Conservation (phyloP, 2,888 invertebrate genomes). For the Mythimna loreyi region DNA sequence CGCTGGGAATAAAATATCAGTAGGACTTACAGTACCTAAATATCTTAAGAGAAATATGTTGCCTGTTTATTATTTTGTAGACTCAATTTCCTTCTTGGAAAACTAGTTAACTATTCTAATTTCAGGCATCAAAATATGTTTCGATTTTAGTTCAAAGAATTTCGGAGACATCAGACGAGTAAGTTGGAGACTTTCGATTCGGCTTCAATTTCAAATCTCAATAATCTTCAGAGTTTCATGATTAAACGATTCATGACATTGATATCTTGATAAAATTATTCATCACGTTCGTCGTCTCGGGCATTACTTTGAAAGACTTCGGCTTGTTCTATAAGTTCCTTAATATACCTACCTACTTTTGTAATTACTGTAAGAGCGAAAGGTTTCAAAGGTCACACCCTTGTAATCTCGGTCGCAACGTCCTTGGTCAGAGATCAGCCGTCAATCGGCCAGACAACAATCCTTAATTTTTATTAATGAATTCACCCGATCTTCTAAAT, state of each 20-base stretch:
- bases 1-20: not conserved
- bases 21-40: not conserved
- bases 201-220: constrained; percentile 41
- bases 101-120: constrained; percentile 27
- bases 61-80: constrained; percentile 7
- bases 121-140: constrained; percentile 21
- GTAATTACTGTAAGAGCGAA: not conserved
- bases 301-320: constrained; percentile 17
- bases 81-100: constrained; percentile 26
- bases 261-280: constrained; percentile 28
- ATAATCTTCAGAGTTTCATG: constrained; percentile 26
- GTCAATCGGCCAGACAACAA: constrained; percentile 8
- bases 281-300: constrained; percentile 3
- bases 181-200: constrained; percentile 26
- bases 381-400: constrained; percentile 7
- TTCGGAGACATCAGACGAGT: constrained; percentile 16
- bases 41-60: not conserved
- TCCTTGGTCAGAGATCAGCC: constrained; percentile 8
- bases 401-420: not conserved
- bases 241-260: constrained; percentile 29
- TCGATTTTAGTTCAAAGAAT: constrained; percentile 32
- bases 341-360: not conserved
- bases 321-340: not conserved
- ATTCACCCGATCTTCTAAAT: constrained; percentile 29
- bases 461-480: constrained; percentile 27